Evolutionary conservation across 2,113 vertebrate species (phyloP).

Genomic region (Thalassoma bifasciatum): DNA sequence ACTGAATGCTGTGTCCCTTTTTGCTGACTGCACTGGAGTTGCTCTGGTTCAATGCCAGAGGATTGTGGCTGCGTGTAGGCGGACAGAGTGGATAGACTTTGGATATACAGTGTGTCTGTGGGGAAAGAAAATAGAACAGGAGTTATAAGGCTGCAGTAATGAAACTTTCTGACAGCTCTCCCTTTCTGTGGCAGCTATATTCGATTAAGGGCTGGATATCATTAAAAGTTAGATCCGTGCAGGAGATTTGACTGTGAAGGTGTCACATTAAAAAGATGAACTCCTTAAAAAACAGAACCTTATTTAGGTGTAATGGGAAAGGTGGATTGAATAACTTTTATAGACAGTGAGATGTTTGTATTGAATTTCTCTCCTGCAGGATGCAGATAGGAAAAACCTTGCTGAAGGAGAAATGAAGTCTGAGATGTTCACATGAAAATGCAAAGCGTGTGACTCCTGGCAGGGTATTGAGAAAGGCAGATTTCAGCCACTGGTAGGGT

Average conservation of each 20-base stretch:
- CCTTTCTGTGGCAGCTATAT: constrained; percentile 11
- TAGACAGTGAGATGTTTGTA: constrained; percentile 20
- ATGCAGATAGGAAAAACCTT: constrained; percentile 16
- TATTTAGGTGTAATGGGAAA: not conserved
- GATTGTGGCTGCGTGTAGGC: constrained; percentile 63
- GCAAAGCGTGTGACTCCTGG: constrained; percentile 50
- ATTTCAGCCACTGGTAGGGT: constrained; percentile 53
- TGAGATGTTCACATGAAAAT: constrained; percentile 49
- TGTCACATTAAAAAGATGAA: constrained; percentile 15
- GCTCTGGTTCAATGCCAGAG: constrained; percentile 55
- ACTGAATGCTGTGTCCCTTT: constrained; percentile 49
- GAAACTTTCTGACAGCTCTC: not conserved
- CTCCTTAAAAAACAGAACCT: too few relatives aligned
- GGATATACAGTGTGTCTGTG: constrained; percentile 47
- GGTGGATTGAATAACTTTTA: constrained; percentile 21
- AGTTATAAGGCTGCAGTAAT: not conserved
- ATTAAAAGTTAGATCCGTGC: not conserved
- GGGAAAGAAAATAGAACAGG: not conserved
- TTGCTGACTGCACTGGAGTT: constrained; percentile 63
- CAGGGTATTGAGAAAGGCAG: constrained; percentile 51
- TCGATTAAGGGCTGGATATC: constrained; percentile 24
- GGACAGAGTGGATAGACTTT: constrained; percentile 48
- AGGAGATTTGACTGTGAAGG: constrained; percentile 4
- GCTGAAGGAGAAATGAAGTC: constrained; percentile 39
- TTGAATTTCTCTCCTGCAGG: constrained; percentile 19